Conservation (phyloP, 2,113 vertebrate species). For the Saguinus midas region DNA sequence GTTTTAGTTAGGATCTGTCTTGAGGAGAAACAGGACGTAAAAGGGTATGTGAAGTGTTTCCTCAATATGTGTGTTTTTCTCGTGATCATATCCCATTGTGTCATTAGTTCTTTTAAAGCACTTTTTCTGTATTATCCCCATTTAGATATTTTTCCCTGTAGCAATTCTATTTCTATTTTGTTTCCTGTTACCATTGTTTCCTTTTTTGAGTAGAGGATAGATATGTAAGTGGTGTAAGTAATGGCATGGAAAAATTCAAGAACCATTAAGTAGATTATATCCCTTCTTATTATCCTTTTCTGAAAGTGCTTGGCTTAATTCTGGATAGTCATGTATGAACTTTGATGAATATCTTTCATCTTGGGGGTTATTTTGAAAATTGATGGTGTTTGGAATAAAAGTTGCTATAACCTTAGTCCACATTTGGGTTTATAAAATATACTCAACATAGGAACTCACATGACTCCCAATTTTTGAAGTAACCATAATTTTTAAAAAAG, state of each 20-base stretch:
- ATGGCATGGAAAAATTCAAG: not conserved
- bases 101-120: not conserved
- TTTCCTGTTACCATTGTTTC: not conserved
- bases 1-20: not conserved
- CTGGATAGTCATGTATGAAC: not conserved
- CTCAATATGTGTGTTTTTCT: not conserved
- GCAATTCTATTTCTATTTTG: not conserved
- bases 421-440: slow-evolving; percentile 33
- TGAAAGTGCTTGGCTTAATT: slow-evolving; percentile 4
- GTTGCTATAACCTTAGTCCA: not conserved
- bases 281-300: not conserved
- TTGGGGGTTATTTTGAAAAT: slow-evolving; percentile 27
- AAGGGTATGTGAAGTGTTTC: not conserved
- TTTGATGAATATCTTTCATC: not conserved
- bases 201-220: not conserved
- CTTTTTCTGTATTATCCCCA: not conserved
- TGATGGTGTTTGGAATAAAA: slow-evolving; percentile 40
- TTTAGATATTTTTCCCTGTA: not conserved
- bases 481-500: not conserved
- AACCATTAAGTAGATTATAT: not conserved
- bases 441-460: not conserved
- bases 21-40: not conserved
- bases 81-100: not conserved
- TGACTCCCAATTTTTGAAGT: slow-evolving; percentile 20
- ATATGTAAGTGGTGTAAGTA: not conserved